Base-by-base conservation (phyloP, 2,113 vertebrate genomes). In the Chaetura pelagica region DNA sequence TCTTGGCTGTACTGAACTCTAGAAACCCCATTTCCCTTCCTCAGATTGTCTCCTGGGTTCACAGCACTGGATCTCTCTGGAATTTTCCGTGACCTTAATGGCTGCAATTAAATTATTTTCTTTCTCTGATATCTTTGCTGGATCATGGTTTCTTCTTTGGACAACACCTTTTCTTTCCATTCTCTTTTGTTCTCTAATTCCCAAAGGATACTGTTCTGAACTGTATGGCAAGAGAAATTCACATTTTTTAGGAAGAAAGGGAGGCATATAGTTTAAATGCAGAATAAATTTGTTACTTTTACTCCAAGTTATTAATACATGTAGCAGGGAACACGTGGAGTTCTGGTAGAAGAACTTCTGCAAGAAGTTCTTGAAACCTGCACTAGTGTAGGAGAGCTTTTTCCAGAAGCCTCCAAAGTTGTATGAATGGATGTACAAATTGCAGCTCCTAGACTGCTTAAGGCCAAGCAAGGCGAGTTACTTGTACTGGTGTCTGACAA, bases 171-270 rank as follows among this genome's bases (percentile, higher is more conserved):
- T 80, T 68, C 63, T 66, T 69, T 71, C 14, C 6, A 35, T 68
- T 85, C n/a, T 40, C 40, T 73, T 89, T 77, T 46, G 52, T 59
- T 78, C 15, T 59, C 38, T 61, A 8, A 22, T 63, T 75, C 29
- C 12, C 10, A 21, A 3, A 34, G 7, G 6, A 12, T 35, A 35
- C 59, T 54, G 12, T 52, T 69, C 8, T 77, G 35, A 90, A 68
- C 10, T 12, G 34, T 40, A 38, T 0, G 0, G 9, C 30, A 80
- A 62, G 51, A 69, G 5, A 3, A 9, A 24, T 66, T 64, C 44
- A 51, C 12, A 10, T 73, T 63, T 83, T 87, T 57, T 58, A 35
- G 61, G 44, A 67, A 75, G 34, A 80, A 69, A 57, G 9, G 10
- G 9, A 9, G 2, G 6, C 18, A 18, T 61, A 42, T 18, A 57